phyloP scores from a whole-genome alignment of 2,888 invertebrate species.

The Ommatoiulus sabulosus region DNA sequence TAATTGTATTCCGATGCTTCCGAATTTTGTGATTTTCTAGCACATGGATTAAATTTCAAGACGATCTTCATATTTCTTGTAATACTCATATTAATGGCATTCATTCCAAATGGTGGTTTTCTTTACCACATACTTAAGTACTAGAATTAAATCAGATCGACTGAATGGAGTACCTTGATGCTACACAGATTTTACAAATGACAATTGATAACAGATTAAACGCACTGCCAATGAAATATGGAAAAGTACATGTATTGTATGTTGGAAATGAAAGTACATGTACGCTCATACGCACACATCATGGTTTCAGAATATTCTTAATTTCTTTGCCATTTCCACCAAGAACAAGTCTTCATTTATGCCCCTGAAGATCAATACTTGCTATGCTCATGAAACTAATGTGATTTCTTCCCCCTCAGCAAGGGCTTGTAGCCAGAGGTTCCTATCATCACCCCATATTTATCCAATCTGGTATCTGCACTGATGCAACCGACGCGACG shows the following conservation, averaged over 20 bases:
- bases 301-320: not conserved
- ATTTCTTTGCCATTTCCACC: not conserved
- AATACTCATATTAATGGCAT: too few relatives aligned
- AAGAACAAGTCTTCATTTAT: not conserved
- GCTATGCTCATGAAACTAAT: slow-evolving; percentile 17
- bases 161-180: not conserved
- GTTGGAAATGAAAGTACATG: not conserved
- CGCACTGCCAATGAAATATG: not conserved
- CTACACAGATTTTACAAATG: not conserved
- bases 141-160: not conserved
- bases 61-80: too few relatives aligned
- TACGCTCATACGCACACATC: not conserved
- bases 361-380: not conserved
- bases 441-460: not conserved
- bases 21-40: too few relatives aligned
- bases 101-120: too few relatives aligned
- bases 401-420: slow-evolving; percentile 1
- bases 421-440: not conserved
- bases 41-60: too few relatives aligned
- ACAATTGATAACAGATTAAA: not conserved
- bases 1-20: too few relatives aligned
- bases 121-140: not conserved
- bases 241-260: not conserved
- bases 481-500: not conserved
- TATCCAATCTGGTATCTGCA: not conserved